phyloP scores from a whole-genome alignment of 1,140 invertebrate genomes.

The Trichomalopsis sarcophagae region DNA sequence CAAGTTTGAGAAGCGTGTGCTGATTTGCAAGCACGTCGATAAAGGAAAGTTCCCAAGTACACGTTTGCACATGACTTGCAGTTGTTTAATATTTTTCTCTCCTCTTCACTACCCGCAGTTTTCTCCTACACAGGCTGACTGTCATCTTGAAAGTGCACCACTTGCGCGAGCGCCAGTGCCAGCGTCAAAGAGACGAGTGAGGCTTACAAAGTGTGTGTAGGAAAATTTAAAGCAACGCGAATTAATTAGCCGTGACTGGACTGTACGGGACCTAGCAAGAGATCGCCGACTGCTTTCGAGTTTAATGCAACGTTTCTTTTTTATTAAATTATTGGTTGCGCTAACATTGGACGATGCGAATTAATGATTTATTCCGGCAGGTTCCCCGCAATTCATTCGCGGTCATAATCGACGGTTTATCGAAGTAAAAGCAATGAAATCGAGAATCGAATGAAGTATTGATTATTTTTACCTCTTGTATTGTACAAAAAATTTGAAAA shows the following conservation, averaged over 20 bases:
- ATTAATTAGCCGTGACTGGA: slow-evolving; percentile 17
- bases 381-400: background rate
- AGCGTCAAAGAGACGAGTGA: background rate
- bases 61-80: background rate
- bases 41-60: background rate
- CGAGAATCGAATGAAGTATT: background rate
- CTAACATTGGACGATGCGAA: background rate
- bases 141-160: slow-evolving; percentile 18
- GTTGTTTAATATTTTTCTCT: slow-evolving; percentile 1
- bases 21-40: background rate
- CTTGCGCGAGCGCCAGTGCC: background rate
- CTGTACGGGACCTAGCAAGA: background rate
- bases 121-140: background rate
- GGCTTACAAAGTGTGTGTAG: background rate
- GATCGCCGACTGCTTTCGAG: slow-evolving; percentile 4
- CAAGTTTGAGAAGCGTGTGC: background rate
- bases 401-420: background rate
- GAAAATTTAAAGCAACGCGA: background rate
- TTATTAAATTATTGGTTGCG: slow-evolving; percentile 13
- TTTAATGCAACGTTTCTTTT: slow-evolving; percentile 6
- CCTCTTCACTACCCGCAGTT: background rate
- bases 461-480: background rate
- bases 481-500: background rate
- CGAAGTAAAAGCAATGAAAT: background rate
- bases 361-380: slow-evolving; percentile 8